Conservation (phyloP, 2,797 vertebrate genomes). For the Eulemur coronatus region DNA sequence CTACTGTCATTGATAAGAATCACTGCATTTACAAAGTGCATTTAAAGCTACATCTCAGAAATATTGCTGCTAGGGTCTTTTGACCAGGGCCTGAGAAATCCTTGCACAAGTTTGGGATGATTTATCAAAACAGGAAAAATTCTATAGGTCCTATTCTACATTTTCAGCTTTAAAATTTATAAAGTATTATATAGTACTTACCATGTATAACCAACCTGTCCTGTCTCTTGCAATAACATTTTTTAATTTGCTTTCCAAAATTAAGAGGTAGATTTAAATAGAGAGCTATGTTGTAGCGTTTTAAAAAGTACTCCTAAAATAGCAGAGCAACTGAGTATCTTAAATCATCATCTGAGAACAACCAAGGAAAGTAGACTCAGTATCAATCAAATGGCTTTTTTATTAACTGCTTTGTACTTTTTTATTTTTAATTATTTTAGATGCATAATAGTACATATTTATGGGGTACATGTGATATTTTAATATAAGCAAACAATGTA, state of each 20-base stretch:
- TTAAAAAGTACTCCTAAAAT: background rate
- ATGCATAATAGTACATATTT: too few relatives aligned
- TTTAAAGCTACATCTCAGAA: background rate
- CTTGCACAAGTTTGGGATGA: background rate
- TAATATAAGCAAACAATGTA: too few relatives aligned
- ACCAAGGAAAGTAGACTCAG: background rate
- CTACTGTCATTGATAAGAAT: background rate
- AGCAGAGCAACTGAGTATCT: background rate
- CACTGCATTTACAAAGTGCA: background rate
- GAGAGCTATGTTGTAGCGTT: background rate
- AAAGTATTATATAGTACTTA: slow-evolving; percentile 1
- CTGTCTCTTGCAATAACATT: background rate
- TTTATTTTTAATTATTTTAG: too few relatives aligned
- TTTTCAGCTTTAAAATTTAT: slow-evolving; percentile 45
- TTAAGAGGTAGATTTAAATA: slow-evolving; percentile 4
- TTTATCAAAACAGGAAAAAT: background rate
- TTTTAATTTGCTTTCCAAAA: slow-evolving; percentile 20
- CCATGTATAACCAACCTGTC: background rate
- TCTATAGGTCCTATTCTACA: background rate
- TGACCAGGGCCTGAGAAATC: background rate
- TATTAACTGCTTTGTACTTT: too few relatives aligned
- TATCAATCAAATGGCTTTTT: background rate
- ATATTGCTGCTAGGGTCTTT: background rate
- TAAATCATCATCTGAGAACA: background rate
- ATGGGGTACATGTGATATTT: too few relatives aligned